Evolutionary conservation across 2,888 invertebrate genomes (phyloP), one percentile per base, ranked within the genome.

Genomic region (Drosophila macrospina): DNA sequence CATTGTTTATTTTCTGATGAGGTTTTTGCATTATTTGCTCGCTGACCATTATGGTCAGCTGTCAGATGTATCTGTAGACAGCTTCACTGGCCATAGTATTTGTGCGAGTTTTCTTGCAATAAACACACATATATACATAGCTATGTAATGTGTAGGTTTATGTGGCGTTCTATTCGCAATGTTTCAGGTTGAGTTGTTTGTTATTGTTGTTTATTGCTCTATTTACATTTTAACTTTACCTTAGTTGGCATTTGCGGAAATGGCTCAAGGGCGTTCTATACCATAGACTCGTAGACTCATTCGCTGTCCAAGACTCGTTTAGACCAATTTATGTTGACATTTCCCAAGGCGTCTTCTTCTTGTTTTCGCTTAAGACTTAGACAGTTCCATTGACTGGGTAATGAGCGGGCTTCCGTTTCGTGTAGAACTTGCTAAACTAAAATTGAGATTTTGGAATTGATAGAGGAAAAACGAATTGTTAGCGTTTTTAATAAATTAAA

Each of bases 211-310:
- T 71, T 81, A 60, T 75, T 69, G 65, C 63, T 67, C 57, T 64
- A 76, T 69, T 74, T 84, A 65, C 80, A 81, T 71, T 77, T 82
- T 48, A 62, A 67, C 54, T 63, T 87, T 78, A 72, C 88, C 88
- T 68, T 85, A 85, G 71, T 74, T 86, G 85, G 89, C 63, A 67
- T 52, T 77, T 75, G 68, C 89, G 85, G 85, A 85, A 89, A 89
- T 68, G 32, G 74, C 64, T 39, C 73, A 81, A 84, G 81, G 83
- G 84, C 88, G 69, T 87, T 74, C 34, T 36, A 42, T 41, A 10
- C 34, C 30, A 42, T 41, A 10, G 34, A 15, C 8, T 20, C 20
- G 34, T 51, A 32, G 36, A 48, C 36, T 45, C 7, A 34, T n/a
- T 34, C 30, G 34, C 24, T 50, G 37, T 20, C 55, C 62, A 32